Base-by-base conservation (phyloP, 2,113 vertebrate species). In the Myrmophylax atrothorax region DNA sequence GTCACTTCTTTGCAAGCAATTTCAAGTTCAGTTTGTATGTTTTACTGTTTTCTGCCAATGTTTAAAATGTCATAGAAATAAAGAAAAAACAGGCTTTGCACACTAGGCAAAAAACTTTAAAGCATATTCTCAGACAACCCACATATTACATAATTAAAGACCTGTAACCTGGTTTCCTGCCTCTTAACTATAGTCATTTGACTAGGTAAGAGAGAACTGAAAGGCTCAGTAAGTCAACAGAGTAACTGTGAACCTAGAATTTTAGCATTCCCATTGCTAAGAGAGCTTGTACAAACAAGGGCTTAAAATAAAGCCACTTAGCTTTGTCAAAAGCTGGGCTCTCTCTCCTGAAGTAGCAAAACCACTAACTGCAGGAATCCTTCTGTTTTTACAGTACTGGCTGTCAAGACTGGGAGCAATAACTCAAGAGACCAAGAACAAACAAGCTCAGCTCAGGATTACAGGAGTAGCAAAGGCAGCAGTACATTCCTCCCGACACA, bases 261-360 rank as follows among this genome's bases (percentile, higher is more conserved):
- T 96, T 96, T 92, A 93, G 62, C 79, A 93, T 94, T 94, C 92
- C 88, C 82, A 90, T 95, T 88, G 84, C 95, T 94, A 94, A 94
- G 91, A 93, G 78, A 96, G 82, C 83, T 93, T 93, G 94, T 96
- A 95, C 85, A 96, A 93, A 96, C 93, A 97, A 74, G 47, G 83
- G 90, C 90, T 96, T 97, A 96, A 96, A 97, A 96, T 94, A 97
- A 94, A 96, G 87, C 91, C 90, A 96, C 94, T 95, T 84, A 90
- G 79, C 72, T 94, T 80, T 90, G 92, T 90, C 82, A 83, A 59
- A 94, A 96, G 56, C 70, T 28, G 4, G 38, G 8, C 93, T 90
- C 79, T 85, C 70, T 77, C 83, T 90, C 85, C 78, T 88, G 35
- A 90, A 91, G 93, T 17, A 85, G 72, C 58, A 90, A 95, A 90